phyloP scores from a whole-genome alignment of 2,797 vertebrate genomes.

The Sebastes itinus region DNA sequence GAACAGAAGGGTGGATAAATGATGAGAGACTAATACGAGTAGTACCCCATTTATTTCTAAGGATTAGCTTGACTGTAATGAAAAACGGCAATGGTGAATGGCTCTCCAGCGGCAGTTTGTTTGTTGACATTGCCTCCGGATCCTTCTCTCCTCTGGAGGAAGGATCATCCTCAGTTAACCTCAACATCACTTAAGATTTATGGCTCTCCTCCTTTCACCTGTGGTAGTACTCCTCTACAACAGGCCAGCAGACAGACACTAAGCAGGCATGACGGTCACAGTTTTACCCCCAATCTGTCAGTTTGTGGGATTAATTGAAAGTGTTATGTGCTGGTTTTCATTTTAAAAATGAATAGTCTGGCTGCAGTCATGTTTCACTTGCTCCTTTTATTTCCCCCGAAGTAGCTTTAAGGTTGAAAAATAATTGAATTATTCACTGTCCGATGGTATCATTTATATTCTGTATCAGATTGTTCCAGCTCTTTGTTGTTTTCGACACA shows the following conservation, averaged over 20 bases:
- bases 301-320: not conserved
- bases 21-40: slow-evolving; percentile 7
- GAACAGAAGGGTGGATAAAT: slow-evolving; percentile 23
- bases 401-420: not conserved
- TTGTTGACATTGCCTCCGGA: slow-evolving; percentile 61
- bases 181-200: slow-evolving; percentile 57
- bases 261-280: slow-evolving; percentile 30
- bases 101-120: slow-evolving; percentile 47
- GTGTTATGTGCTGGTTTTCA: not conserved
- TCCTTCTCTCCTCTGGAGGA: slow-evolving; percentile 41
- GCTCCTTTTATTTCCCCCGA: not conserved
- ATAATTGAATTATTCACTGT: not conserved
- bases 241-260: slow-evolving; percentile 46
- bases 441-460: not conserved
- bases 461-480: not conserved
- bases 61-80: slow-evolving; percentile 45
- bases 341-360: not conserved
- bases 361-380: not conserved
- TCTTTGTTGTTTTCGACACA: slow-evolving; percentile 13
- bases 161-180: slow-evolving; percentile 56
- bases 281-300: slow-evolving; percentile 18
- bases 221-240: slow-evolving; percentile 43
- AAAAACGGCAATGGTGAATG: slow-evolving; percentile 43
- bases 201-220: slow-evolving; percentile 53
- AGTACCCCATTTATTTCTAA: slow-evolving; percentile 30